Base-by-base conservation (phyloP, 2,888 invertebrate genomes). In the Drosophila longiperda region DNA sequence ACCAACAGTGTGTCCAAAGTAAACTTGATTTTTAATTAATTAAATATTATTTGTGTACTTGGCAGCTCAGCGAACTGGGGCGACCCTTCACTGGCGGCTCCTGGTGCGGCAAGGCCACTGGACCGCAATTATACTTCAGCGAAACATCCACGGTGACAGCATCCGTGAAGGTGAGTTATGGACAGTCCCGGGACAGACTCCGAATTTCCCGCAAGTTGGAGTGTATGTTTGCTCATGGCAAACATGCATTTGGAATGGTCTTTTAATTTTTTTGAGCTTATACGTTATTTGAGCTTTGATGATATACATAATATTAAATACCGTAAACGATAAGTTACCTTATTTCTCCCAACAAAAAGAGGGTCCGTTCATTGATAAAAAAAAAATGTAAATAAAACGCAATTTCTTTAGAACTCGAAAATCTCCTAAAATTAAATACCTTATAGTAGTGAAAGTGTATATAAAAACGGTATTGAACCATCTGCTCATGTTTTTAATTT, bases 111-210 rank as follows among this genome's bases (percentile, higher is more conserved):
- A 95, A 96, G 65, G 96, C 97, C 53, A 95, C 96, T 34, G 96
- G 96, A 71, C 95, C 96, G 40, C 97, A 97, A 67, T 95, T 97
- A 63, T 97, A 97, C 93, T 97, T 97, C 94, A 97, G 97, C 93
- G 97, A 97, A 94, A 97, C 97, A 66, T 96, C 97, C 89, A 97
- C 97, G 48, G 97, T 97, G 79, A 98, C 97, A 26, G 96, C 97
- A 12, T 96, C 97, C 61, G 95, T 97, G 52, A 96, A 96, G 92
- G 94, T 97, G 61, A 92, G 91, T 89, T 49, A 91, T 69, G 50
- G 66, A 60, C 54, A 48, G n/a, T 12, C 29, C 26, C 11, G 15
- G 17, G 32, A 9, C 26, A 59, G 26, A 45, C 33, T 11, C 26
- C 1, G 32, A 34, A 36, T 23, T 36, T 11, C 29, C 34, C 33